Evolutionary conservation across 1,140 invertebrate species (phyloP), one percentile per base, ranked within the genome.

Genomic region (Heliothis virescens): DNA sequence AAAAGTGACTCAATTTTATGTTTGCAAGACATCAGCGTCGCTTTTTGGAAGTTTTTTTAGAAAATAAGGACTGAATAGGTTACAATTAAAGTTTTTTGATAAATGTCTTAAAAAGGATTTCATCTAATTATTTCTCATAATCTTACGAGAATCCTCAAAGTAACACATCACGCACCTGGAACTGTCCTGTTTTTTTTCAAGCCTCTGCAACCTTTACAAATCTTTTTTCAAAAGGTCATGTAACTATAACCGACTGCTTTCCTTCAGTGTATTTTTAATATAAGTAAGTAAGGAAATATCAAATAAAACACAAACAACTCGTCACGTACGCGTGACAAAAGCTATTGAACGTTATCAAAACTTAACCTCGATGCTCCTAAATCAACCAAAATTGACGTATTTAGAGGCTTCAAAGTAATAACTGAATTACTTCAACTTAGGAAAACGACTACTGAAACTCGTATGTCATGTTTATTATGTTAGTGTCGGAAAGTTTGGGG

Each of bases 381-480:
- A 73, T 73, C 71, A 73, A 59, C 55, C 11, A 48, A 60, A 75
- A 62, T 75, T 75, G 71, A 73, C 57, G 12, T 59, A 60, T 67
- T 65, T 65, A 77, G 50, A 77, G 47, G 16, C 48, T 77, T 77
- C 48, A 67, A 63, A 73, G 67, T 18, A 60, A 50, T 55, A 67
- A 71, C 50, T 34, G 69, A 55, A 57, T 72, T 72, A 57, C 53
- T 72, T 34, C 10, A 41, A 65, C 26, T n/a, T 57, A 12, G n/a
- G 15, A 16, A 10, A 67, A 57, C 69, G 26, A 72, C 52, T 52
- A 79, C 65, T 53, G 52, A 74, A 78, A 81, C 80, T 81, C 80
- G 62, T 78, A 72, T 60, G 67, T 78, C 75, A 78, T 65, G 21
- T 78, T 73, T 81, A 73, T 81, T 81, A 73, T 67, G 50, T 76